Base-by-base conservation (phyloP, 2,888 invertebrate genomes). In the Pteria penguin region DNA sequence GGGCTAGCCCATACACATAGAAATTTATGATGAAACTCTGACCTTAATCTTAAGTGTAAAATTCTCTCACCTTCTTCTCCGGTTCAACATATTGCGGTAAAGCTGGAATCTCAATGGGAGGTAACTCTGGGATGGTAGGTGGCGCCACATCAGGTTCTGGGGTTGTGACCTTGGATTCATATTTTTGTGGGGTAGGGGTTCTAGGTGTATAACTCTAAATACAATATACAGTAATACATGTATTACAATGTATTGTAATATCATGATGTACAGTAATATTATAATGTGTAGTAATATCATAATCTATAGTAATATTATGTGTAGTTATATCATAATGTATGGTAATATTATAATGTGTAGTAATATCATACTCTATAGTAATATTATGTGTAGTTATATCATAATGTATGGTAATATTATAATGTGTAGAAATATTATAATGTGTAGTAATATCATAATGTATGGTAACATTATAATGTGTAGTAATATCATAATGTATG, bases 31-130 rank as follows among this genome's bases (percentile, higher is more conserved):
- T 57, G 57, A 14, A n/a, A n/a, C n/a, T n/a, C n/a, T n/a, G 8
- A 45, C 18, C 18, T 11, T 11, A 45, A 45, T 45, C 45, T 45
- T 45, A 45, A 14, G 45, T n/a, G n/a, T n/a, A n/a, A n/a, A n/a
- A n/a, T 18, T 45, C 18, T 45, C 8, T 14, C 29, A 75, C 74
- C 63, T 69, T 75, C 63, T 75, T 75, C 62, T 76, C 58, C 32
- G 82, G 82, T 26, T 36, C 66, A 24, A 82, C 45, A 45, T 45
- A 77, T 22, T 82, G 79, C 36, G 84, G 84, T 8, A 84, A 61
- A 1, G 79, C 79, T 54, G 84, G 84, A 2, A 83, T 68, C 61
- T 83, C 83, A 55, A 84, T 76, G 72, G 82, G 75, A 70, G 83
- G 83, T 70, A 84, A 79, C 60, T 83, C 82, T 60, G 84, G 81